Evolutionary conservation across 2,888 invertebrate genomes (phyloP).

Genomic region (Pedicia rivosa): DNA sequence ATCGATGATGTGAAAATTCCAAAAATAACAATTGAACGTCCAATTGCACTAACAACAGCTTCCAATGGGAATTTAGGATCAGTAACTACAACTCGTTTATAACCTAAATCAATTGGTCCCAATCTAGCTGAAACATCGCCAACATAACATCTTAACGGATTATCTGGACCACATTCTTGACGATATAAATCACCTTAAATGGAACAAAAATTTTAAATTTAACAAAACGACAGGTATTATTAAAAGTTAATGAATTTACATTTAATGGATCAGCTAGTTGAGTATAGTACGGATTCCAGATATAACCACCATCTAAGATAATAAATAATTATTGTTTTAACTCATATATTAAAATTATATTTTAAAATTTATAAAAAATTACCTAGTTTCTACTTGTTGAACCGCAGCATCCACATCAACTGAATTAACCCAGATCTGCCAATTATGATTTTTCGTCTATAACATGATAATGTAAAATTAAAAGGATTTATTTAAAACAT

Average conservation of each 20-base stretch:
- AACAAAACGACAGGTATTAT: too few relatives aligned
- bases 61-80: slow-evolving; percentile 83
- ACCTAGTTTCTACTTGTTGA: slow-evolving; percentile 58
- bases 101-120: slow-evolving; percentile 65
- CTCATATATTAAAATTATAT: too few relatives aligned
- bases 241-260: slow-evolving; percentile 29
- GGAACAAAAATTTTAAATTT: too few relatives aligned
- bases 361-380: too few relatives aligned
- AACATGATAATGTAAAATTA: slow-evolving; percentile 7
- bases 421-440: slow-evolving; percentile 84
- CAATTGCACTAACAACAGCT: slow-evolving; percentile 57
- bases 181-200: slow-evolving; percentile 66
- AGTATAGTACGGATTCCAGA: slow-evolving; percentile 84
- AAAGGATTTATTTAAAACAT: too few relatives aligned
- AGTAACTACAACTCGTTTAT: slow-evolving; percentile 55
- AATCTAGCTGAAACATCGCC: slow-evolving; percentile 77
- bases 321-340: too few relatives aligned
- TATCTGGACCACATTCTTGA: slow-evolving; percentile 74
- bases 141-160: slow-evolving; percentile 78
- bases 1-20: slow-evolving; percentile 52
- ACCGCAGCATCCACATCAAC: slow-evolving; percentile 85
- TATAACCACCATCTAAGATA: slow-evolving; percentile 82
- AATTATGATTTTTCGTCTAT: slow-evolving; percentile 68
- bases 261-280: slow-evolving; percentile 80
- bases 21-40: slow-evolving; percentile 71